Evolutionary conservation across 35 echinoderm and acorn worm genomes (phyloP).

Genomic region (Lytechinus pictus): DNA sequence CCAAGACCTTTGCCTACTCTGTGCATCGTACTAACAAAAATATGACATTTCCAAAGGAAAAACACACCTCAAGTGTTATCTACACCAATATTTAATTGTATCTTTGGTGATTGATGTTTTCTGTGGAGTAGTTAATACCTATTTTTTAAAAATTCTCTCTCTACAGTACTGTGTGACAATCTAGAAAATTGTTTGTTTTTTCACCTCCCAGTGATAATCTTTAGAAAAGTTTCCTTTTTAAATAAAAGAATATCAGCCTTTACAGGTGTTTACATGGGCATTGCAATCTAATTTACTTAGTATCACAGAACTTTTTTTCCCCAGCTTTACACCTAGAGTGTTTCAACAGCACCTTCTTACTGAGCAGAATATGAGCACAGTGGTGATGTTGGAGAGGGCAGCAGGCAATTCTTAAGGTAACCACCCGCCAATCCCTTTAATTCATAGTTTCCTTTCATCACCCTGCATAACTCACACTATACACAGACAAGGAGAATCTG

Average conservation of each 20-base stretch:
- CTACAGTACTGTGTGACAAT: too few relatives aligned
- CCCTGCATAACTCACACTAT: constrained; percentile 14
- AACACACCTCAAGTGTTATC: background rate
- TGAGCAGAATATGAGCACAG: background rate
- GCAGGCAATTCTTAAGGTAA: constrained; percentile 40
- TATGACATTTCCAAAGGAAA: background rate
- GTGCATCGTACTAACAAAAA: background rate
- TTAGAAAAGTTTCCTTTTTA: too few relatives aligned
- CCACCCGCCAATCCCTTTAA: constrained; percentile 17
- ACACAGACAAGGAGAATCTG: background rate
- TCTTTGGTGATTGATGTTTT: too few relatives aligned
- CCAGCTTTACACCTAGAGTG: background rate
- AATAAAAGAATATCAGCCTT: too few relatives aligned
- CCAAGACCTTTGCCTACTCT: background rate
- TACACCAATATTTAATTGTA: too few relatives aligned
- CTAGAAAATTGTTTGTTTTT: too few relatives aligned
- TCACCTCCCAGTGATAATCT: too few relatives aligned
- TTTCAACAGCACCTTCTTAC: background rate
- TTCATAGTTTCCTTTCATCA: background rate
- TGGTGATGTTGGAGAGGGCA: background rate
- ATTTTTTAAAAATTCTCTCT: too few relatives aligned
- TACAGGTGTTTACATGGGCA: too few relatives aligned
- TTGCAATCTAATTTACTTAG: too few relatives aligned
- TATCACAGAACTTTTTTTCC: background rate
- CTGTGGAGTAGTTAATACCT: too few relatives aligned